Evolutionary conservation across 2,888 invertebrate species (phyloP).

Genomic region (Morpho deidamia): DNA sequence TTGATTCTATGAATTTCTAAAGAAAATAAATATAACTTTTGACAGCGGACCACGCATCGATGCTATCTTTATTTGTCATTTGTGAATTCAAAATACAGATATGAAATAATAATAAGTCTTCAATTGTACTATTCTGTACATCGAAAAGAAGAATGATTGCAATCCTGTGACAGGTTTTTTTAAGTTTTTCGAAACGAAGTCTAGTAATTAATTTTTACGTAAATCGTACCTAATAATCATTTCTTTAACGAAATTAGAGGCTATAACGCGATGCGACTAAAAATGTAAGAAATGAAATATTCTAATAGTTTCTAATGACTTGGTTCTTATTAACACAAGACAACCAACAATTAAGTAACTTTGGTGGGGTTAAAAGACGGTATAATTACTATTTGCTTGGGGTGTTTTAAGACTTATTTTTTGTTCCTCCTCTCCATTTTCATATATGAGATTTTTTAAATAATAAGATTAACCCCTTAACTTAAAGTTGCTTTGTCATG

Average conservation of each 20-base stretch:
- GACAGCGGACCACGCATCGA: slow-evolving; percentile 67
- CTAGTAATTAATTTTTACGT: slow-evolving; percentile 25
- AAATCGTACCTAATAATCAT: slow-evolving; percentile 51
- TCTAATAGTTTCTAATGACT: slow-evolving; percentile 73
- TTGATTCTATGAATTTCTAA: slow-evolving; percentile 73
- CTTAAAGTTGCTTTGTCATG: neutral
- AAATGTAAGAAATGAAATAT: slow-evolving; percentile 55
- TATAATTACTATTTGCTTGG: slow-evolving; percentile 31
- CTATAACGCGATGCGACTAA: slow-evolving; percentile 43
- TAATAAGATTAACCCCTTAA: neutral
- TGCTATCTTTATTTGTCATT: slow-evolving; percentile 69
- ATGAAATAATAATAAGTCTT: slow-evolving; percentile 40
- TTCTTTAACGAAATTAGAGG: slow-evolving; percentile 65
- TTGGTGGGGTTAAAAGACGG: slow-evolving; percentile 40
- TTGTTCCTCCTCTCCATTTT: slow-evolving; percentile 8
- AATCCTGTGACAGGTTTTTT: slow-evolving; percentile 12
- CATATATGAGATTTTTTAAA: neutral
- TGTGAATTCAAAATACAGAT: slow-evolving; percentile 53
- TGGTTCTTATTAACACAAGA: slow-evolving; percentile 57
- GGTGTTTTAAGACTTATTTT: slow-evolving; percentile 22
- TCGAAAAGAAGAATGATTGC: slow-evolving; percentile 12
- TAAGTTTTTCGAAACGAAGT: slow-evolving; percentile 4
- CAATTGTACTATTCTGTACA: slow-evolving; percentile 19
- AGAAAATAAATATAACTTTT: slow-evolving; percentile 78
- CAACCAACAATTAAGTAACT: slow-evolving; percentile 67